phyloP scores from a whole-genome alignment of 2,888 invertebrate genomes.

The Metellina segmentata region DNA sequence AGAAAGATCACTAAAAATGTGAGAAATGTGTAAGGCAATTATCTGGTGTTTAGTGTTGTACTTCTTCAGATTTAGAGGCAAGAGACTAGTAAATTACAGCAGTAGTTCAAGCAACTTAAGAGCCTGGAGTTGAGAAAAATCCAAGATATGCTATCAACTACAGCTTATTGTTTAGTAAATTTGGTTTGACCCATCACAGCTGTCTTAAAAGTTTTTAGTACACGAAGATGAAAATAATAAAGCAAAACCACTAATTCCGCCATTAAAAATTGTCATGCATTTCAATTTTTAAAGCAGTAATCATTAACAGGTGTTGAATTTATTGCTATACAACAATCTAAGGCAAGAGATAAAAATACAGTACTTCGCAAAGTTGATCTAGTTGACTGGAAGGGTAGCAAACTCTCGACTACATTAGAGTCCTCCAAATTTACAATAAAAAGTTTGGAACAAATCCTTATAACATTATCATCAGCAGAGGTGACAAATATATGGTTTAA shows the following conservation, averaged over 20 bases:
- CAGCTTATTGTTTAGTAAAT: neutral
- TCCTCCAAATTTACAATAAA: slow-evolving; percentile 31
- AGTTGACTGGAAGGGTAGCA: neutral
- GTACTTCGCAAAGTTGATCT: slow-evolving; percentile 45
- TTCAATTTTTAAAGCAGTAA: neutral
- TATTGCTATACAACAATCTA: slow-evolving; percentile 55
- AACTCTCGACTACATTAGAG: neutral
- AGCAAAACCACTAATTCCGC: neutral
- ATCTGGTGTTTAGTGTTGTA: slow-evolving; percentile 32
- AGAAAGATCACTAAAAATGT: slow-evolving; percentile 33
- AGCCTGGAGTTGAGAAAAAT: neutral
- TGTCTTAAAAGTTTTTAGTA: neutral
- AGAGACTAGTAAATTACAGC: slow-evolving; percentile 27
- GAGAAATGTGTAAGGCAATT: slow-evolving; percentile 54
- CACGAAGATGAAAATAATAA: neutral
- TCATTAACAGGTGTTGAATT: slow-evolving; percentile 6
- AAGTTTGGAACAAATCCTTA: slow-evolving; percentile 33
- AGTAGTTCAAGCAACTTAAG: neutral
- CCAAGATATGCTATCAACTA: neutral
- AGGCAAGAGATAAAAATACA: slow-evolving; percentile 51
- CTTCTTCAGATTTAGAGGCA: slow-evolving; percentile 3
- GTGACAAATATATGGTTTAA: slow-evolving; percentile 73
- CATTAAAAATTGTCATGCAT: neutral
- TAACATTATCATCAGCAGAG: slow-evolving; percentile 58
- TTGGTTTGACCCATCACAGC: neutral